Base-by-base conservation (phyloP, 1,140 invertebrate species). In the Coptotermes formosanus region DNA sequence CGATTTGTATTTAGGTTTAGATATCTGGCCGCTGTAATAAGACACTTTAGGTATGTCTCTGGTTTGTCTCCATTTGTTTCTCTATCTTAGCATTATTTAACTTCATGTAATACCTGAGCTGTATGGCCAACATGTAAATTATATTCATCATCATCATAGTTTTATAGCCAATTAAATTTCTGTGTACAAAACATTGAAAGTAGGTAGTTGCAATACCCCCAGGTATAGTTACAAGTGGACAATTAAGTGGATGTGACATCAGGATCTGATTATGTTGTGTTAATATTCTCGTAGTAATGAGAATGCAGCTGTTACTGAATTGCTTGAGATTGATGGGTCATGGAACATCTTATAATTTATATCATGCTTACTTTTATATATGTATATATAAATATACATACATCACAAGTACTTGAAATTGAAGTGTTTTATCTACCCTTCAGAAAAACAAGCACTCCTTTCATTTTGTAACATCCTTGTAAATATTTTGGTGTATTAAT, bases 381-480 rank as follows among this genome's bases (percentile, higher is more conserved):
- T 48, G 38, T 38, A 38, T 38, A 38, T 38, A 38, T 19, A 19
- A 59, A 59, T 23, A 59, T 59, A 75, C 6, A n/a, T 75, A 75
- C 25, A 30, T 75, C 64, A 75, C 64, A 75, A n/a, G n/a, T 75
- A 30, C 25, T 75, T 64, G 9, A n/a, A 64, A 64, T 25, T 25
- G 21, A 64, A 64, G 19, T 64, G 8, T 23, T 64, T 75, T 75
- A 9, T 75, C n/a, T 75, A 30, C 64, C 64, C 64, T 2, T 75
- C 64, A 75, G 8, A 30, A 75, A n/a, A 64, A 21, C 25, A 64
- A 64, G 6, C 7, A 64, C n/a, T 14, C 25, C 14, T 12, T 75
- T 75, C 64, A 75, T 75, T 75, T 75, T 75, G n/a, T 75, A 75
- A 75, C 11, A 75, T 64, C 64, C 9, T 30, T 75, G 64, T 75